Evolutionary conservation across 2,797 vertebrate species (phyloP), one percentile per base, ranked within the genome.

Genomic region (Hydrolagus colliei): DNA sequence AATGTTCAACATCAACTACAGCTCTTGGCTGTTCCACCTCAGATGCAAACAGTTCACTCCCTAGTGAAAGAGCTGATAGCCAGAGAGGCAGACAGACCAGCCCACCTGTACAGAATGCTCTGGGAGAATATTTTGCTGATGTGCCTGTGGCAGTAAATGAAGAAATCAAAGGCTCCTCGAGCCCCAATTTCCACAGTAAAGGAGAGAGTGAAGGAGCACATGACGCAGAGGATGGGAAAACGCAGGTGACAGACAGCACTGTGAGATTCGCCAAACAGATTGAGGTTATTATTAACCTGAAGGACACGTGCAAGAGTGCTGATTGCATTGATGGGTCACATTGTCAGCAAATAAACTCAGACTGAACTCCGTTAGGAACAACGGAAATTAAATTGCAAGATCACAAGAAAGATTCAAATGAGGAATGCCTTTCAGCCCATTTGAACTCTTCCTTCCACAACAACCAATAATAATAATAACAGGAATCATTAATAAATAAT

Each of bases 231-330:
- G 79, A 84, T 71, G 79, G 71, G 41, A 67, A 84, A 41, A n/a
- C 32, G 12, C 18, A 41, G 2, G 32, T 20, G 20, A 35, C 59
- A 10, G 73, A 86, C 16, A 76, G 86, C 62, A 52, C 59, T 0
- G 13, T 18, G 14, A 20, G 59, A 1, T 77, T 73, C 9, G 61
- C 86, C 35, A 86, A 73, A 62, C 77, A 86, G 41, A 86, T 86
- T 84, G 86, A 82, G 68, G 78, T 82, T 16, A 84, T 82, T 77
- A 86, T 86, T 52, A 62, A 86, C 22, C 59, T 86, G 78, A 86
- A 74, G 41, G 12, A 68, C 4, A 35, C 20, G 9, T 14, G 22
- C 35, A 77, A 86, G 13, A 73, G 61, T 9, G 68, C 3, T 1
- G 72, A 85, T 7, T 72, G 59, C 12, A 18, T 65, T 22, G 27